Base-by-base conservation (phyloP, 2,797 vertebrate species). In the Lophius americanus region DNA sequence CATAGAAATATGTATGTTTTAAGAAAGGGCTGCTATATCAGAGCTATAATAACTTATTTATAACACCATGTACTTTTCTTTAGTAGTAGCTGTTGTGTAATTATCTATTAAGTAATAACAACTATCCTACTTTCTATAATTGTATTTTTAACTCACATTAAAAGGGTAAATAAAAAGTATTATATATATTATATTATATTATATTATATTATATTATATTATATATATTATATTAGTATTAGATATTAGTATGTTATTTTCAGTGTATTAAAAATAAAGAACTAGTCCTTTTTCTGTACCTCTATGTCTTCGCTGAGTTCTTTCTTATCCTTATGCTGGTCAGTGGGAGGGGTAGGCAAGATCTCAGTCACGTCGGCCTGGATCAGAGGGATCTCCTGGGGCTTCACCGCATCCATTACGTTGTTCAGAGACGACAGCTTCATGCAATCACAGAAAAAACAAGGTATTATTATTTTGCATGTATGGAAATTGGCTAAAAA, bases 341-440 rank as follows among this genome's bases (percentile, higher is more conserved):
- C 48, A 72, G 88, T 61, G 83, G 89, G 71, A 57, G 66, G 5
- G 37, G 68, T 47, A 85, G 93, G 65, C 47, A 88, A 85, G 14
- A 88, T 92, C 46, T 87, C 86, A 14, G 69, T 85, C 43, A 43
- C 73, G 48, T 66, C 73, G 42, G 35, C 63, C 56, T 79, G 77
- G 23, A 84, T 83, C 9, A 83, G 86, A 59, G 83, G 13, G 0
- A 70, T 86, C 69, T 81, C 87, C 78, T 82, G 88, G 73, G 89
- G 84, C 69, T 50, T 78, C 3, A 76, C 85, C 2, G 87, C 84
- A 56, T 91, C 88, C 75, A 69, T 83, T 0, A 81, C 90, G 70
- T 89, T 50, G 54, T 95, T 95, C 82, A 86, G 78, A 81, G 94
- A 90, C 82, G 95, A 89, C 62, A 90, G 87, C 97, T 99, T 72